Evolutionary conservation across 2,113 vertebrate species (phyloP).

Genomic region (Spermophilus dauricus): DNA sequence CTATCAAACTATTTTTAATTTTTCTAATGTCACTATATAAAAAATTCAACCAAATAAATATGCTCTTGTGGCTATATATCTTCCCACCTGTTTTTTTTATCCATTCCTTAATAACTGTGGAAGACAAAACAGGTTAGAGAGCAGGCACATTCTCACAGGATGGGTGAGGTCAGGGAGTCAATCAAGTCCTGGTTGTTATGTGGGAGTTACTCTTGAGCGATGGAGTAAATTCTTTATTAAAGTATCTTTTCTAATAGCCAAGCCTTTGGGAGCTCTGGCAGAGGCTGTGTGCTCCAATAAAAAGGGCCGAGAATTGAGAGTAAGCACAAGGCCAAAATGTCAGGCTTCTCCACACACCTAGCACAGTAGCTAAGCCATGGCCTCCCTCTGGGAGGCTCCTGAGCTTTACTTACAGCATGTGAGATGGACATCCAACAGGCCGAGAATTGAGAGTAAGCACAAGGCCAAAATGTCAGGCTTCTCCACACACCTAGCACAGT

Average conservation of each 20-base stretch:
- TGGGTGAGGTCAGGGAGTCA: neutral
- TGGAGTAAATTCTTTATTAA: neutral
- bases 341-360: neutral
- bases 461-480: neutral
- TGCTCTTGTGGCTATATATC: neutral
- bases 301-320: neutral
- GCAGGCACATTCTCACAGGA: neutral
- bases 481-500: neutral
- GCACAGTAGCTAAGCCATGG: neutral
- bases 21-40: neutral
- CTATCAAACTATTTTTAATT: neutral
- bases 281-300: neutral
- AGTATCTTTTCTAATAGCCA: neutral
- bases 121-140: neutral
- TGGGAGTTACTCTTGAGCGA: neutral
- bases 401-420: fast-evolving
- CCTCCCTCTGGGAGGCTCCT: neutral
- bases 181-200: neutral
- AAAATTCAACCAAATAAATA: neutral
- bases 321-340: neutral
- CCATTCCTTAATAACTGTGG: conserved; percentile 15
- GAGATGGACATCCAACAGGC: neutral
- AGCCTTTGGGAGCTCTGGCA: neutral
- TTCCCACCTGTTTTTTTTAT: neutral
- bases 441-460: neutral